Conservation (phyloP, 2,888 invertebrate genomes). For the Physocephala rufipes region DNA sequence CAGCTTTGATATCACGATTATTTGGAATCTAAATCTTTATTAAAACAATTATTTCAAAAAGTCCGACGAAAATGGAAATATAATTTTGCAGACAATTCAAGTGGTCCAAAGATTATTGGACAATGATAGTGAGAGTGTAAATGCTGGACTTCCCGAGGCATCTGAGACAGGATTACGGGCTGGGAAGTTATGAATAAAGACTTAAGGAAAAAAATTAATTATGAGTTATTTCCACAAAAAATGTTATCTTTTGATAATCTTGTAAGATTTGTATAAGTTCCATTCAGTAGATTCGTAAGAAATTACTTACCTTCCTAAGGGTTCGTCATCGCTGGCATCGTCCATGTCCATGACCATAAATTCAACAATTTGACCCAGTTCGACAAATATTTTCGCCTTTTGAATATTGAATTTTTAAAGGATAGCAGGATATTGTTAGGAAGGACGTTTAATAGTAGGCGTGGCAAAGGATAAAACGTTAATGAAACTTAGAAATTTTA, state of each 20-base stretch:
- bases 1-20: too few relatives aligned
- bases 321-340: constrained; percentile 88
- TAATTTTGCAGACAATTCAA: too few relatives aligned
- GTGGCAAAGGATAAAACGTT: constrained; percentile 38
- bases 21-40: too few relatives aligned
- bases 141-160: too few relatives aligned
- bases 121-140: too few relatives aligned
- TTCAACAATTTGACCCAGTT: constrained; percentile 67
- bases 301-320: constrained; percentile 83
- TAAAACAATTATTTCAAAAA: too few relatives aligned
- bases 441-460: constrained; percentile 44
- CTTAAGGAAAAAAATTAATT: neutral
- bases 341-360: constrained; percentile 88
- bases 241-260: too few relatives aligned
- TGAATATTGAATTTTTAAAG: constrained; percentile 7
- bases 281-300: constrained; percentile 10
- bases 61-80: too few relatives aligned
- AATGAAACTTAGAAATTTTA: constrained; percentile 51
- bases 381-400: constrained; percentile 64
- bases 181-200: too few relatives aligned
- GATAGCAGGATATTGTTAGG: constrained; percentile 35
- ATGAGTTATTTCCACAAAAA: neutral
- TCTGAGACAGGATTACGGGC: too few relatives aligned
- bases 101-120: too few relatives aligned
- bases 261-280: neutral